Conservation (phyloP, 2,888 invertebrate genomes). For the Terebella lapidaria region DNA sequence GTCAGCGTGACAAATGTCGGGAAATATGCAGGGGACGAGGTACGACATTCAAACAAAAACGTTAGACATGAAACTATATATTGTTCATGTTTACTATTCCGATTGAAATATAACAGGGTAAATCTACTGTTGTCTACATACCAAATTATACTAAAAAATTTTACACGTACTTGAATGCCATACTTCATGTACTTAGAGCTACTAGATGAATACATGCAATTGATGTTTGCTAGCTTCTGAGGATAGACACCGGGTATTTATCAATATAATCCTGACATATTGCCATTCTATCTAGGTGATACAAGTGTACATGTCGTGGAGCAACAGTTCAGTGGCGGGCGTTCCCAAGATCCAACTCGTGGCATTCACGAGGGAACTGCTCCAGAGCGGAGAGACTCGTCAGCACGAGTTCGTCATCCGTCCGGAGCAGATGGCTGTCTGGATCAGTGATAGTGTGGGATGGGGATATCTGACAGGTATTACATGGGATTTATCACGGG, state of each 20-base stretch:
- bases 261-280: no score
- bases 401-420: neutral
- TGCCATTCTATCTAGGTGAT: no score
- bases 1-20: conserved; percentile 35
- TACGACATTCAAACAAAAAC: no score
- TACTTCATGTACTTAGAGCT: no score
- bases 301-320: conserved; percentile 36
- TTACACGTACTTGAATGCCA: neutral
- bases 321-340: conserved; percentile 11
- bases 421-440: conserved; percentile 31
- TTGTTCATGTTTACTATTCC: no score
- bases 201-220: no score
- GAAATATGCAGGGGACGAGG: conserved; percentile 36
- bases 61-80: no score
- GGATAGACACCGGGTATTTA: no score
- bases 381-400: neutral
- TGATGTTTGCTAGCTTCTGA: no score
- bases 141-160: neutral
- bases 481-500: neutral
- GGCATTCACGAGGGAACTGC: conserved; percentile 23
- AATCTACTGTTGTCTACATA: neutral
- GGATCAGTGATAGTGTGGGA: conserved; percentile 22
- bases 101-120: no score
- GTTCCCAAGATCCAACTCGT: conserved; percentile 31
- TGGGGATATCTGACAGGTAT: conserved; percentile 15